A percentile compares a stretch with the other conserved stretches of the same genome.
Evolutionary conservation across 2,888 invertebrate genomes (phyloP).

Genomic region (Allacma fusca): DNA sequence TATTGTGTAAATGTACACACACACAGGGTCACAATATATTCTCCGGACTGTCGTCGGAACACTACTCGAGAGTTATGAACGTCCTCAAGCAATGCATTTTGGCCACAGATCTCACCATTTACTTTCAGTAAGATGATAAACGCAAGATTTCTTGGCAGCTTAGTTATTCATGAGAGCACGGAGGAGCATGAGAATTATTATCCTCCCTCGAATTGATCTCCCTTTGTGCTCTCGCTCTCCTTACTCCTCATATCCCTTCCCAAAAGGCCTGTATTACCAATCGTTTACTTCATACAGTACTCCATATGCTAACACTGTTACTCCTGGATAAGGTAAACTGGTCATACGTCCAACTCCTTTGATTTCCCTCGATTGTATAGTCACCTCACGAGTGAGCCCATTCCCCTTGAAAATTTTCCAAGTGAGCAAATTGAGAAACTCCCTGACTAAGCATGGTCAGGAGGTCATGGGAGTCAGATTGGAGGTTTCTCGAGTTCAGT

Average conservation of each 20-base stretch:
- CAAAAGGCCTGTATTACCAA: neutral
- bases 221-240: slow-evolving; percentile 9
- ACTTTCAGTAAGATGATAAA: slow-evolving; percentile 66
- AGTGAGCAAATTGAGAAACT: no score
- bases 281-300: no score
- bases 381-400: no score
- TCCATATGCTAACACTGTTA: no score
- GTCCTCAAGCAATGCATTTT: slow-evolving; percentile 68
- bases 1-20: slow-evolving; percentile 59
- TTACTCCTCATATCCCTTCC: neutral
- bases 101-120: slow-evolving; percentile 68
- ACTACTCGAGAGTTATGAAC: slow-evolving; percentile 67
- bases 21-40: slow-evolving; percentile 68
- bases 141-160: slow-evolving; percentile 19
- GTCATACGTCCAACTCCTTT: no score
- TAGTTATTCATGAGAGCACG: slow-evolving; percentile 2
- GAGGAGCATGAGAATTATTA: neutral
- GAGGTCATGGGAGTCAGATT: no score
- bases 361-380: no score
- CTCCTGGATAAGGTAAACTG: no score
- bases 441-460: no score
- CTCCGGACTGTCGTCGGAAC: slow-evolving; percentile 66
- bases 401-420: no score
- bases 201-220: neutral
- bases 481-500: no score